A percentile compares a stretch with the other conserved stretches of the same genome.
Evolutionary conservation across 1,140 invertebrate species (phyloP).

Genomic region (Drosophila arizonae): DNA sequence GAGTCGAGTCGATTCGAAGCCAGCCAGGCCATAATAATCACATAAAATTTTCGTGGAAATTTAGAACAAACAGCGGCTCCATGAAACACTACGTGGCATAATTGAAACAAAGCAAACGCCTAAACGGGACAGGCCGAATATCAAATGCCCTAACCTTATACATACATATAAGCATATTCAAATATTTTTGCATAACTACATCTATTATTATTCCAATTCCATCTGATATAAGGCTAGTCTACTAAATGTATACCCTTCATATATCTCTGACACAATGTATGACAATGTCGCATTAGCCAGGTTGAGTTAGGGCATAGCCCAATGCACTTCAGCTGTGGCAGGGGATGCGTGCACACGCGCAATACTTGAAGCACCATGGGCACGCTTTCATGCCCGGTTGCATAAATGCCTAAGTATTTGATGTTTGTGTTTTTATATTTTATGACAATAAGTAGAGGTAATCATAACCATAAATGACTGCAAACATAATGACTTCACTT

Average conservation of each 20-base stretch:
- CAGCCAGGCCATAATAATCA: constrained; percentile 57
- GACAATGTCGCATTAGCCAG: no score
- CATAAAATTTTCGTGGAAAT: constrained; percentile 75
- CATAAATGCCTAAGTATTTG: constrained; percentile 75
- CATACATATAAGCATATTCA: neutral
- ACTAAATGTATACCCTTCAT: no score
- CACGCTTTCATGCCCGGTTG: constrained; percentile 69
- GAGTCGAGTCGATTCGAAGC: constrained; percentile 19
- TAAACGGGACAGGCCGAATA: neutral
- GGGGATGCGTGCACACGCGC: constrained; percentile 17
- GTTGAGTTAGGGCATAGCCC: no score
- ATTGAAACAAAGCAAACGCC: constrained; percentile 45
- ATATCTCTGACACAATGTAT: no score
- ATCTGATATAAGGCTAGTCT: no score
- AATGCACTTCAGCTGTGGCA: neutral
- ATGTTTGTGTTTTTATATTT: constrained; percentile 54
- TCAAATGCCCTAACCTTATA: neutral
- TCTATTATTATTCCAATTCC: no score
- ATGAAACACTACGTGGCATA: constrained; percentile 67
- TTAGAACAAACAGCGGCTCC: constrained; percentile 46
- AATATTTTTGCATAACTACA: no score
- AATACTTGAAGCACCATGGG: constrained; percentile 28
- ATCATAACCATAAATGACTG: constrained; percentile 66
- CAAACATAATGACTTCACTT: constrained; percentile 68
- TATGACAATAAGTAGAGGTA: constrained; percentile 70